These are phyloP conservation scores for Remorina albescens DNA, from an alignment of 2,797 vertebrate species.

Conservation along the genomic window DNA sequence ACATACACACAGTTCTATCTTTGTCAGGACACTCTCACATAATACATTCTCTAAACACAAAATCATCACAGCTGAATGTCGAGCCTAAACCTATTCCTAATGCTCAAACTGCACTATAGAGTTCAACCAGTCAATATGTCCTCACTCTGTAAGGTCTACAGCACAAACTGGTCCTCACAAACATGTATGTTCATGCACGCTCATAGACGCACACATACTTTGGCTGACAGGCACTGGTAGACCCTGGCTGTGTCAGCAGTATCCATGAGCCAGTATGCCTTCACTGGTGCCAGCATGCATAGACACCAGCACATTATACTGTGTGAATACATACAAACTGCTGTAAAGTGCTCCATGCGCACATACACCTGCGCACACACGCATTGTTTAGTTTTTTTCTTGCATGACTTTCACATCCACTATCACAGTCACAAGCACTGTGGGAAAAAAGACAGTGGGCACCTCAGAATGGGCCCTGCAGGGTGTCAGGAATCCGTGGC, in stretches of 20 bases:
- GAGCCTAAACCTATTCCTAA: too few species aligned
- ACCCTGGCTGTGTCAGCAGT: conserved; percentile 68
- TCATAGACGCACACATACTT: conserved; percentile 5
- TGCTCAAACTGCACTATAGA: too few species aligned
- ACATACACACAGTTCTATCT: conserved; percentile 3
- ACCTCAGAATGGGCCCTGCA: not conserved
- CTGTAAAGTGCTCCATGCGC: conserved; percentile 11
- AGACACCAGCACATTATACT: conserved; percentile 21
- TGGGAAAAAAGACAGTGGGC: not conserved
- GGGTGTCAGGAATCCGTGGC: not conserved
- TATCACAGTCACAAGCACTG: conserved; percentile 4
- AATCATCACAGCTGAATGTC: too few species aligned
- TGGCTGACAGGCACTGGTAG: conserved; percentile 51
- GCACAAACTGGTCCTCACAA: too few species aligned
- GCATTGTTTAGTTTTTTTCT: not conserved
- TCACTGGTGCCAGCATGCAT: conserved; percentile 52
- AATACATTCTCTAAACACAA: too few species aligned
- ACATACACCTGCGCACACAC: not conserved
- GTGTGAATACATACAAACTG: conserved; percentile 18
- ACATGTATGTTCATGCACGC: too few species aligned
- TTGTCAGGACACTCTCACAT: too few species aligned
- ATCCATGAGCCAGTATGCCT: conserved; percentile 43
- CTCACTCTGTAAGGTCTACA: too few species aligned
- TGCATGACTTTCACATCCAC: not conserved
- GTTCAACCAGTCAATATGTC: too few species aligned